These are phyloP conservation scores for Muscina levida DNA, from an alignment of 2,888 invertebrate genomes.

Conservation along the genomic window DNA sequence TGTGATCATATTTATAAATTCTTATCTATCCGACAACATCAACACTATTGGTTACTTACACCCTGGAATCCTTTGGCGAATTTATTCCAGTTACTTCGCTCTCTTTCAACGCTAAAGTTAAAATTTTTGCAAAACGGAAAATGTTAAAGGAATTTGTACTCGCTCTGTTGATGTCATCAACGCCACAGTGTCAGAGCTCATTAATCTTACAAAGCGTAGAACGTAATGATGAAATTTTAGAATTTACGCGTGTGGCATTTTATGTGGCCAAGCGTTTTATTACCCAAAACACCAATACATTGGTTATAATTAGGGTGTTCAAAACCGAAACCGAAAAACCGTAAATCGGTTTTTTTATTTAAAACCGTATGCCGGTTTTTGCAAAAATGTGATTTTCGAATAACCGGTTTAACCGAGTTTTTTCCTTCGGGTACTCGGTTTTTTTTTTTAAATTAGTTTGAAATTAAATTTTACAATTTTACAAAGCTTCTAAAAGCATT, in stretches of 20 bases:
- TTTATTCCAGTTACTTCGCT: neutral
- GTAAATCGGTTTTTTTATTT: no score
- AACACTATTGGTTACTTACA: neutral
- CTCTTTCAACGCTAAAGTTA: neutral
- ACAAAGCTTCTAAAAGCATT: no score
- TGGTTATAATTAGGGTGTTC: no score
- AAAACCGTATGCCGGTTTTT: no score
- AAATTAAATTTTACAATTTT: no score
- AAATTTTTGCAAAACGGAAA: neutral
- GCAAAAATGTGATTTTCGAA: no score
- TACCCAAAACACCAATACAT: constrained; percentile 66
- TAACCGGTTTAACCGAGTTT: no score
- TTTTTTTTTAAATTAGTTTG: no score
- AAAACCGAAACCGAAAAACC: no score
- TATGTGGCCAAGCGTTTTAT: constrained; percentile 69
- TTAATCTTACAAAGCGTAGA: neutral
- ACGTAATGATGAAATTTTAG: neutral
- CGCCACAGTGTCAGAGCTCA: neutral
- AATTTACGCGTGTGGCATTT: constrained; percentile 58
- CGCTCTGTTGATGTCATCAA: neutral
- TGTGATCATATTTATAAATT: neutral
- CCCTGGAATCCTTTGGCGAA: neutral
- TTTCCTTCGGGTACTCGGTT: no score
- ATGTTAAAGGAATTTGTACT: neutral
- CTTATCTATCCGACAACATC: neutral